A percentile compares a stretch with the other conserved stretches of the same genome.
phyloP scores from a whole-genome alignment of 2,888 invertebrate genomes.

The Campopleginae sp. region DNA sequence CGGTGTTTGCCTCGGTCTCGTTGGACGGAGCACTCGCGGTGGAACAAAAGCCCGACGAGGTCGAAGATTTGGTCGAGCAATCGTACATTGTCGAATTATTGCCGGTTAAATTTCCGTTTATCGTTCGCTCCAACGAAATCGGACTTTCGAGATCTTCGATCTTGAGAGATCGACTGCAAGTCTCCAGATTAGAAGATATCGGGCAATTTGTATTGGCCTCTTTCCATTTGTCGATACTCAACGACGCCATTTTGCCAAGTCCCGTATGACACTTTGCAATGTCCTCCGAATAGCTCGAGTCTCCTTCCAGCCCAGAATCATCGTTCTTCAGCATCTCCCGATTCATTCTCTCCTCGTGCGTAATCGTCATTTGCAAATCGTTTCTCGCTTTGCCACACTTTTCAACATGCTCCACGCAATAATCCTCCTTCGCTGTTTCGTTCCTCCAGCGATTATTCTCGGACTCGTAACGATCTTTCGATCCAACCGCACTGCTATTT shows the following conservation, averaged over 20 bases:
- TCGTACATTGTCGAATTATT: conserved; percentile 58
- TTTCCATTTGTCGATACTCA: conserved; percentile 66
- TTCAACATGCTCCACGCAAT: conserved; percentile 68
- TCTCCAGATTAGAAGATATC: conserved; percentile 30
- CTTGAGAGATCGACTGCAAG: conserved; percentile 74
- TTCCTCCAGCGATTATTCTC: conserved; percentile 71
- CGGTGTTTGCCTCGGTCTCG: conserved; percentile 34
- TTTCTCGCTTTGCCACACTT: conserved; percentile 20
- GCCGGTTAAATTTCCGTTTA: conserved; percentile 65
- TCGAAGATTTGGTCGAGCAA: conserved; percentile 60
- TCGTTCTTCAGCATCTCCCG: conserved; percentile 51
- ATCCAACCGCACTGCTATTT: background rate
- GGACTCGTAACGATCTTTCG: conserved; percentile 77
- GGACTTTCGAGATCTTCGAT: conserved; percentile 81
- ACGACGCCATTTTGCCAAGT: conserved; percentile 44
- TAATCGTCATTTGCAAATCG: conserved; percentile 50
- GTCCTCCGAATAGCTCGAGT: conserved; percentile 58
- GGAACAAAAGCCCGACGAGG: conserved; percentile 61
- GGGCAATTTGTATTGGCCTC: conserved; percentile 53
- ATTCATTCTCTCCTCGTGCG: conserved; percentile 50
- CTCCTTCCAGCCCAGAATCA: conserved; percentile 56
- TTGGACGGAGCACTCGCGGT: conserved; percentile 36
- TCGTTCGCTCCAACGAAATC: conserved; percentile 76
- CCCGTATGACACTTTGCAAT: conserved; percentile 23
- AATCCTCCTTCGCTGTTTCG: conserved; percentile 74